Base-by-base conservation (phyloP, 2,888 invertebrate genomes). In the Acrobasis suavella region DNA sequence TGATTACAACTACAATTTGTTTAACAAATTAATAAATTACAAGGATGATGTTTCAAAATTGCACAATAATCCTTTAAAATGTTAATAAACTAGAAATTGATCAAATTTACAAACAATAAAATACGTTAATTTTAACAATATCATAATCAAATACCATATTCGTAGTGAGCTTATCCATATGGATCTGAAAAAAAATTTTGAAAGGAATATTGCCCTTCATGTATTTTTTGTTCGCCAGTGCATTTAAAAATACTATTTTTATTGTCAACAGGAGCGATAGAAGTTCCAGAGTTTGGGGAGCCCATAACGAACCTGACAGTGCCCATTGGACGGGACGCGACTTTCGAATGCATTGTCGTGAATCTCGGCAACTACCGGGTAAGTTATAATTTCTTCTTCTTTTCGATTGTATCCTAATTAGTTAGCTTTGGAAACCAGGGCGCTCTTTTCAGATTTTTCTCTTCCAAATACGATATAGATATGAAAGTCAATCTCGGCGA, bases 281-380 rank as follows among this genome's bases (percentile, higher is more conserved):
- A 95, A 73, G 96, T 95, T 86, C 96, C 96, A 81, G 96, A 97
- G 86, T 98, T 98, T 81, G 95, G 95, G 63, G 96, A 96, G 83
- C 96, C 96, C 60, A 95, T 98, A 81, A 94, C 95, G 65, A 98
- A 98, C 92, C 93, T 97, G 74, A 97, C 97, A 64, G 95, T 97
- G 66, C 95, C 97, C 60, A 94, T 97, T 65, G 97, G 97, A 72
- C 94, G 97, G 77, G 97, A 98, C 89, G 97, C 97, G 63, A 96
- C 96, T 71, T 97, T 98, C 89, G 96, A 96, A 82, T 98, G 98
- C 89, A 94, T 96, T 80, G 97, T 98, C 69, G 95, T 96, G 80
- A 96, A 97, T 89, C 94, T 98, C 74, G 97, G 97, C 70, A 97
- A 97, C 82, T 97, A 96, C 92, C 94, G 97, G 92, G 98, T 97